These are phyloP conservation scores for Colaptes auratus DNA, from an alignment of 2,113 vertebrate genomes.

Conservation along the genomic window DNA sequence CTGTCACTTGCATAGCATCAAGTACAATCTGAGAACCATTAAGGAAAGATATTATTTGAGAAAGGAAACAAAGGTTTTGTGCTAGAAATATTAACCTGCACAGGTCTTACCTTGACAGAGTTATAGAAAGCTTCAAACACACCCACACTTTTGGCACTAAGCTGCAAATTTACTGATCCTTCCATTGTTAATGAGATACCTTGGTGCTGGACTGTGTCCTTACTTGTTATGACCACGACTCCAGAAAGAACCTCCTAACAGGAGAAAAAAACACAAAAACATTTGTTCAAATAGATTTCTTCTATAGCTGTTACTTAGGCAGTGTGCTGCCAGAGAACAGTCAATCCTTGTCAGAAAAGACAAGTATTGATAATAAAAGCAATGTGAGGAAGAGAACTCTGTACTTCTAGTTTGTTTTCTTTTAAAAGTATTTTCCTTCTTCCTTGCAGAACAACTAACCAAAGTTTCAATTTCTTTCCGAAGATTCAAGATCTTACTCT, in stretches of 20 bases:
- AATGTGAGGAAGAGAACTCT: neutral
- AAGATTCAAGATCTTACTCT: neutral
- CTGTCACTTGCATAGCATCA: neutral
- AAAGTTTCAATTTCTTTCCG: neutral
- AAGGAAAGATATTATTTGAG: neutral
- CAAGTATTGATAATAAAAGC: neutral
- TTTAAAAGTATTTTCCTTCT: neutral
- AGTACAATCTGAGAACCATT: neutral
- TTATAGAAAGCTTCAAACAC: conserved; percentile 99
- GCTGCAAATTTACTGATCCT: conserved; percentile 92
- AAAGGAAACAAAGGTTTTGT: neutral
- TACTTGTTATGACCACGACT: conserved; percentile 87
- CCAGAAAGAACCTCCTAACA: conserved; percentile 88
- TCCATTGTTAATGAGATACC: conserved; percentile 92
- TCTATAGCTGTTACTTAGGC: neutral
- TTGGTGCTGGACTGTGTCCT: conserved; percentile 91
- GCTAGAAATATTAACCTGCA: neutral
- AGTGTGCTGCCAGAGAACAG: neutral
- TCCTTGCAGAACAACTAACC: neutral
- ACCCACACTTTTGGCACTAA: conserved; percentile 96
- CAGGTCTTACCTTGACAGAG: conserved; percentile 89
- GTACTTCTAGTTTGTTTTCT: neutral
- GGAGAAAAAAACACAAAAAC: neutral
- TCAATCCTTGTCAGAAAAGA: neutral
- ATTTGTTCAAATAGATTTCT: neutral